Conservation (phyloP, 2,888 invertebrate species). For the Amphipoea lucens region DNA sequence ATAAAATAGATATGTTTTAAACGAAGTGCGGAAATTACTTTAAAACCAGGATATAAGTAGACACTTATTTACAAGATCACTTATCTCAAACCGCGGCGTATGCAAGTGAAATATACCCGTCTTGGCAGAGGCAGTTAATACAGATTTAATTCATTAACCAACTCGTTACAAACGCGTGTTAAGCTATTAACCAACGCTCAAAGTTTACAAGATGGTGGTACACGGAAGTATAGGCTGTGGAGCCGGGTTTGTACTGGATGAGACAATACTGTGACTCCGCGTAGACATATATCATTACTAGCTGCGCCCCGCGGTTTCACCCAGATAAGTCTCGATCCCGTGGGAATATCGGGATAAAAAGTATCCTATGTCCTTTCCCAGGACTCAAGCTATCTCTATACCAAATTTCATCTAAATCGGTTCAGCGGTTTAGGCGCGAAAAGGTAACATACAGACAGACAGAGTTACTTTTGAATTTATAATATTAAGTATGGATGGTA, state of each 20-base stretch:
- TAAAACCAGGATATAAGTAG: constrained; percentile 33
- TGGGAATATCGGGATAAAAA: too few species aligned
- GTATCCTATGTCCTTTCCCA: too few species aligned
- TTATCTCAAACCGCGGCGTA: constrained; percentile 56
- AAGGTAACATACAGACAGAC: too few species aligned
- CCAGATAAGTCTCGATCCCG: too few species aligned
- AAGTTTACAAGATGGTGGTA: constrained; percentile 77
- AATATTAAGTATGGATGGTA: too few species aligned
- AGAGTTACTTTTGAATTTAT: too few species aligned
- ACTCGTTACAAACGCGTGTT: constrained; percentile 83
- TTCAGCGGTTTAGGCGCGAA: too few species aligned
- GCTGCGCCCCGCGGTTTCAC: too few species aligned
- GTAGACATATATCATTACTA: too few species aligned
- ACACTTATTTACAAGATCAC: constrained; percentile 46
- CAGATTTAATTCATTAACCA: constrained; percentile 84
- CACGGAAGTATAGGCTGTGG: constrained; percentile 54
- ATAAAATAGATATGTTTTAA: background rate
- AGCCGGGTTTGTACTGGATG: constrained; percentile 60
- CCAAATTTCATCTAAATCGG: too few species aligned
- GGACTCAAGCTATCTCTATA: too few species aligned
- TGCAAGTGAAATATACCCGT: constrained; percentile 59
- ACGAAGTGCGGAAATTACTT: constrained; percentile 35
- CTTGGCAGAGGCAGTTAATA: constrained; percentile 73
- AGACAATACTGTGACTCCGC: background rate
- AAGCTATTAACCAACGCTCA: constrained; percentile 78